These are phyloP conservation scores for Volucella inanis DNA, from an alignment of 2,888 invertebrate species.

Conservation along the genomic window DNA sequence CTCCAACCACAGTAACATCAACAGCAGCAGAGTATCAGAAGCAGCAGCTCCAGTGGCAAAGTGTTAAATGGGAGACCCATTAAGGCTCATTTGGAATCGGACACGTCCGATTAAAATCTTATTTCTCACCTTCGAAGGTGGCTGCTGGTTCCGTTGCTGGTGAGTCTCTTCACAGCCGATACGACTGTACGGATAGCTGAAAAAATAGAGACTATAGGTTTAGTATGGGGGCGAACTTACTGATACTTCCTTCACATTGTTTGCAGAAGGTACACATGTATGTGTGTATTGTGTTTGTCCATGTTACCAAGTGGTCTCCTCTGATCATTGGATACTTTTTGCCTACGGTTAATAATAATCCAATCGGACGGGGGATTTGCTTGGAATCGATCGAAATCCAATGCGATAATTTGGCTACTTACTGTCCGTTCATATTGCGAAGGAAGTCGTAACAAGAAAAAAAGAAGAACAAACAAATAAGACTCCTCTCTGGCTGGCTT, in stretches of 20 bases:
- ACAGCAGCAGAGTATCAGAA: neutral
- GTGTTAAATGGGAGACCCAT: constrained; percentile 82
- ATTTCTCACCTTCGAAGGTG: constrained; percentile 82
- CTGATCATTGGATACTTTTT: constrained; percentile 46
- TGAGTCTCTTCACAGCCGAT: constrained; percentile 12
- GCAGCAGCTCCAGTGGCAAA: constrained; percentile 58
- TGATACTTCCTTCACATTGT: neutral
- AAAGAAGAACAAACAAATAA: neutral
- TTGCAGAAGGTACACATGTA: constrained; percentile 1
- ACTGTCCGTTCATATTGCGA: constrained; percentile 37
- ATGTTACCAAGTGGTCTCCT: constrained; percentile 66
- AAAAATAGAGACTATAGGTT: no score
- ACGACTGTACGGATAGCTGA: neutral
- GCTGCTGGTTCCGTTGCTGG: constrained; percentile 31
- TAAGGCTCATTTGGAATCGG: constrained; percentile 84
- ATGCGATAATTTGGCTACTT: constrained; percentile 74
- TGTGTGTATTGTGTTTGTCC: neutral
- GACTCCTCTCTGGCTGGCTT: neutral
- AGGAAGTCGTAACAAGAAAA: constrained; percentile 31
- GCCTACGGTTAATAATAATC: constrained; percentile 69
- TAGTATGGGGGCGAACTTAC: constrained; percentile 46
- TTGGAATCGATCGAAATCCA: constrained; percentile 72
- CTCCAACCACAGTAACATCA: neutral
- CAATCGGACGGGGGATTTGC: constrained; percentile 67
- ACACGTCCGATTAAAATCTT: constrained; percentile 84